These are phyloP conservation scores for Delia radicum DNA, from an alignment of 1,140 invertebrate species.

Conservation along the genomic window DNA sequence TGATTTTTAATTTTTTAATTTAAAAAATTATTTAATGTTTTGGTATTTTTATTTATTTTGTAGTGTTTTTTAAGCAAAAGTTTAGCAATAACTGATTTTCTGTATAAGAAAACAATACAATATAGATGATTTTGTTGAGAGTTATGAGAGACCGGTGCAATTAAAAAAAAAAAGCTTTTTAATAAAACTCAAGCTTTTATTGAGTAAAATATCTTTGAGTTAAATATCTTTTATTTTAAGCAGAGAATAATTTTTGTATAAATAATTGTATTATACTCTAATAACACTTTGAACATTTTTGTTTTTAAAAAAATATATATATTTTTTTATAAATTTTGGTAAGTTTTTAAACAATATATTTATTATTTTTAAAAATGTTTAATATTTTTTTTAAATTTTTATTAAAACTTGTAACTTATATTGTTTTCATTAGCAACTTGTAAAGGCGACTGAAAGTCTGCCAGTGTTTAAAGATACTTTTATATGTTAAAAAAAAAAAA, in stretches of 20 bases:
- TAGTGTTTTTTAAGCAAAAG: slow-evolving; percentile 38
- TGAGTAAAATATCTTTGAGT: not conserved
- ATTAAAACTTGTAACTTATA: not conserved
- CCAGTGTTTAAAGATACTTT: slow-evolving; percentile 35
- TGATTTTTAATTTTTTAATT: not conserved
- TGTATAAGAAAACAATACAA: slow-evolving; percentile 10
- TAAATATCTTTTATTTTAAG: not conserved
- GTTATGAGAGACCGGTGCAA: not conserved
- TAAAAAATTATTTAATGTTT: slow-evolving; percentile 11
- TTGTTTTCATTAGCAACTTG: slow-evolving; percentile 36
- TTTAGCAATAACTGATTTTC: slow-evolving; percentile 51
- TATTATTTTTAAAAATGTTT: not conserved
- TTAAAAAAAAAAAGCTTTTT: not conserved
- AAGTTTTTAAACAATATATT: not conserved
- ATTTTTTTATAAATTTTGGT: not conserved
- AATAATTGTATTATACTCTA: no score
- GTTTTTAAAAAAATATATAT: no score
- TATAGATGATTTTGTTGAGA: slow-evolving; percentile 4
- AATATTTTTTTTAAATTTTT: not conserved
- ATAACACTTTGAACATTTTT: no score
- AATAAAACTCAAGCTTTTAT: not conserved
- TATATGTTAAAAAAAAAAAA: not conserved
- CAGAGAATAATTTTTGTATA: no score
- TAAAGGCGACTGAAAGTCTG: slow-evolving; percentile 54
- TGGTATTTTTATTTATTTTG: not conserved